Evolutionary conservation across 1,140 invertebrate species (phyloP).

Genomic region (Bilobella aurantiaca): DNA sequence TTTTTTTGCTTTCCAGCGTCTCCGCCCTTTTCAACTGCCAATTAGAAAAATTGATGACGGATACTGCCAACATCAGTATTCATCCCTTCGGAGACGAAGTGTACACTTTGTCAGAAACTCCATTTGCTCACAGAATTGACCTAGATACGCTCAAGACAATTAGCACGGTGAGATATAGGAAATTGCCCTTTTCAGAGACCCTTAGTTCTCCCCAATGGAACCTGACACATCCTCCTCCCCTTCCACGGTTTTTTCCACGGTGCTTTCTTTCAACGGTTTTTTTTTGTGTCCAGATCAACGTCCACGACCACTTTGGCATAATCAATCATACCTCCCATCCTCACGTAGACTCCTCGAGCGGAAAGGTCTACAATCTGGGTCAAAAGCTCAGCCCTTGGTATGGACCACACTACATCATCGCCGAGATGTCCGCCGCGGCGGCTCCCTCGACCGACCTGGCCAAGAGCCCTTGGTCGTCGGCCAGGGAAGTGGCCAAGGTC

Average conservation of each 20-base stretch:
- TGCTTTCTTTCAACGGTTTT: constrained; percentile 31
- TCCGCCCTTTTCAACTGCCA: constrained; percentile 55
- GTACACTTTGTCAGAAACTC: constrained; percentile 69
- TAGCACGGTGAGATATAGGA: constrained; percentile 40
- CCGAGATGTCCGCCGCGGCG: constrained; percentile 50
- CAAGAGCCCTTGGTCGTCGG: constrained; percentile 54
- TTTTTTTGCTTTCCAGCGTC: constrained; percentile 41
- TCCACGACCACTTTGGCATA: constrained; percentile 57
- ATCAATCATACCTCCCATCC: constrained; percentile 79
- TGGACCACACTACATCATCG: constrained; percentile 58
- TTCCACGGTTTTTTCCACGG: too few relatives aligned
- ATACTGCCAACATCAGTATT: constrained; percentile 79
- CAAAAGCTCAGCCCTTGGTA: constrained; percentile 51
- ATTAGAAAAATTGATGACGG: constrained; percentile 50
- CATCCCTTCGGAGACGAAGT: constrained; percentile 77
- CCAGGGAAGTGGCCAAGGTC: constrained; percentile 55
- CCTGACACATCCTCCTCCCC: too few relatives aligned
- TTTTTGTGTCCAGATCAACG: constrained; percentile 49
- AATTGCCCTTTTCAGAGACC: too few relatives aligned
- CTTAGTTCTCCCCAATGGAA: not conserved
- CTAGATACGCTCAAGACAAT: constrained; percentile 55
- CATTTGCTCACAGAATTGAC: constrained; percentile 67
- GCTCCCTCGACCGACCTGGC: not conserved
- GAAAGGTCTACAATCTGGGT: constrained; percentile 63
- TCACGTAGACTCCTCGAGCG: constrained; percentile 60